Percentiles rank a stretch among this genome's conserved stretches.
These are phyloP conservation scores for Chloroceryle amazona DNA, from an alignment of 2,797 vertebrate species.

Conservation along the genomic window DNA sequence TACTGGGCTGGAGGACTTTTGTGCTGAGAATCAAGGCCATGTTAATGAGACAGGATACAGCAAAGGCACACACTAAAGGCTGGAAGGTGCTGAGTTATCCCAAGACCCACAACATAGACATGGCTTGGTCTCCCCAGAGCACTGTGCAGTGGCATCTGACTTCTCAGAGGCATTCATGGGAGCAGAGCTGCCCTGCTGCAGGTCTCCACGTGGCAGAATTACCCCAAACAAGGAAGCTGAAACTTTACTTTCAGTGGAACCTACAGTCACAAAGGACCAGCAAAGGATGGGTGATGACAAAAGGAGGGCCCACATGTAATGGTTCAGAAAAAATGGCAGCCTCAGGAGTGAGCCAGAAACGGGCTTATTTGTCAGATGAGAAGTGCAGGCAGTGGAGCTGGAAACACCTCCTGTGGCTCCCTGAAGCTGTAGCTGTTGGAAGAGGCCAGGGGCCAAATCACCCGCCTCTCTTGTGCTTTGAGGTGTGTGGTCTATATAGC, in stretches of 20 bases:
- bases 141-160: neutral
- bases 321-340: neutral
- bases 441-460: conserved; percentile 28
- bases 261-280: neutral
- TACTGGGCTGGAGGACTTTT: neutral
- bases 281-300: neutral
- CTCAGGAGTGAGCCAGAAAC: neutral
- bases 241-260: neutral
- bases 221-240: neutral
- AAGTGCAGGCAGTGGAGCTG: neutral
- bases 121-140: neutral
- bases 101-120: neutral
- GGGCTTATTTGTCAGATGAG: neutral
- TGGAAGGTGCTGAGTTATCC: neutral
- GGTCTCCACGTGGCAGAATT: neutral
- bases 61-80: neutral
- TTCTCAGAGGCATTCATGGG: neutral
- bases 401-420: conserved; percentile 22
- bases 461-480: neutral
- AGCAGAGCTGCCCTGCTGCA: neutral
- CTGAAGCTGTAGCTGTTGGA: conserved; percentile 16
- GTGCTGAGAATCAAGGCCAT: neutral
- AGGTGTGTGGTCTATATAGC: neutral
- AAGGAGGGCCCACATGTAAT: neutral
- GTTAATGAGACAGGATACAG: neutral